phyloP scores from a whole-genome alignment of 2,113 vertebrate genomes.

The Pycnonotus jocosus region DNA sequence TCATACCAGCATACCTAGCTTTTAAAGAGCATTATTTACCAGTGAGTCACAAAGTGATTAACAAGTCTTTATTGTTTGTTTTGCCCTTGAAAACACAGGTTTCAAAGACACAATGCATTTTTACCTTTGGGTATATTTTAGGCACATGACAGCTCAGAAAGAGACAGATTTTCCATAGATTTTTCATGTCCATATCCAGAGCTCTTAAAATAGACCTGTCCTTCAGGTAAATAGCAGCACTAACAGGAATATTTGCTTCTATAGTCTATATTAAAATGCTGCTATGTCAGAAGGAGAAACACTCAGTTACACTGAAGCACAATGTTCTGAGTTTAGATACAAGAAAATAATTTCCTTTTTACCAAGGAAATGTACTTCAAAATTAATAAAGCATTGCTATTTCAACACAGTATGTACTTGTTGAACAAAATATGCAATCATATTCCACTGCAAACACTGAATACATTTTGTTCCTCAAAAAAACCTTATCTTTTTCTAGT shows the following conservation, averaged over 20 bases:
- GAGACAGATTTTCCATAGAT: not conserved
- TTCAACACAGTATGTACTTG: constrained; percentile 1
- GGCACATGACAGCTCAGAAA: not conserved
- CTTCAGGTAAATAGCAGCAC: not conserved
- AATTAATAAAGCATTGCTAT: not conserved
- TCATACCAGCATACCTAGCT: not conserved
- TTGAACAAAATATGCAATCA: constrained; percentile 12
- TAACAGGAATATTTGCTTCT: not conserved
- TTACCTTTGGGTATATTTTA: not conserved
- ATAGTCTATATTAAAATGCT: not conserved
- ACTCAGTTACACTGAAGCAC: not conserved
- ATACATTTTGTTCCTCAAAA: not conserved
- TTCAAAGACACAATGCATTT: not conserved
- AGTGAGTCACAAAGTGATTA: not conserved
- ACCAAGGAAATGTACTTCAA: not conserved
- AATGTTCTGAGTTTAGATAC: not conserved
- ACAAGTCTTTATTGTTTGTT: not conserved
- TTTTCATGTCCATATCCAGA: not conserved
- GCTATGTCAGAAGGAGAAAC: not conserved
- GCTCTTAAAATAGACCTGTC: not conserved
- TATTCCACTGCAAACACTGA: not conserved
- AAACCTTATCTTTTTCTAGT: not conserved
- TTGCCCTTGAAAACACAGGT: not conserved
- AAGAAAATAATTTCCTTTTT: not conserved
- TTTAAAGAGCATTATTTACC: not conserved